Evolutionary conservation across 1,140 invertebrate genomes (phyloP).

Genomic region (Pachypsylla venusta): DNA sequence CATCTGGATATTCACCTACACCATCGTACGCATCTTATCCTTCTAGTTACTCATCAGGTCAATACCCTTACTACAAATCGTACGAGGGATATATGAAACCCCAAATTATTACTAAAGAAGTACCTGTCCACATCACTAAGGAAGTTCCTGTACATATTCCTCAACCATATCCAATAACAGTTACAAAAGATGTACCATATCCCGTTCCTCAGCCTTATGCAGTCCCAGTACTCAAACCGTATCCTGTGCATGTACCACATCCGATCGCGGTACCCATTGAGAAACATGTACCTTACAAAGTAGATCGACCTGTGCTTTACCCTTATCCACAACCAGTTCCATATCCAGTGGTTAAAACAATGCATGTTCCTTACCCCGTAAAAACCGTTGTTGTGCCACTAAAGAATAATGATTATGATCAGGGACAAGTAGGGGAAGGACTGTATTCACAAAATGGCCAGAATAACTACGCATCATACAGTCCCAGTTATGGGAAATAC

Average conservation of each 20-base stretch:
- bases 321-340: neutral
- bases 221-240: neutral
- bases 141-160: neutral
- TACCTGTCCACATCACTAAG: neutral
- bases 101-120: neutral
- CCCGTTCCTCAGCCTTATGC: neutral
- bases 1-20: neutral
- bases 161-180: neutral
- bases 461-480: neutral
- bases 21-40: neutral
- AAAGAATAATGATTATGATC: neutral
- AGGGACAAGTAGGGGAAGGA: neutral
- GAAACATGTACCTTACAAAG: neutral
- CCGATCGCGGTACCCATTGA: neutral
- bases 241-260: neutral
- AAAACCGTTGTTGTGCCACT: neutral
- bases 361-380: neutral
- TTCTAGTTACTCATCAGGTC: neutral
- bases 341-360: neutral
- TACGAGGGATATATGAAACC: conserved; percentile 1
- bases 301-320: neutral
- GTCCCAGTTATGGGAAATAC: no score
- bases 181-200: conserved; percentile 4
- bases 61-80: neutral
- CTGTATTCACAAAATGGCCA: neutral